Conservation (phyloP, 2,888 invertebrate species). For the Tipula confusa region DNA sequence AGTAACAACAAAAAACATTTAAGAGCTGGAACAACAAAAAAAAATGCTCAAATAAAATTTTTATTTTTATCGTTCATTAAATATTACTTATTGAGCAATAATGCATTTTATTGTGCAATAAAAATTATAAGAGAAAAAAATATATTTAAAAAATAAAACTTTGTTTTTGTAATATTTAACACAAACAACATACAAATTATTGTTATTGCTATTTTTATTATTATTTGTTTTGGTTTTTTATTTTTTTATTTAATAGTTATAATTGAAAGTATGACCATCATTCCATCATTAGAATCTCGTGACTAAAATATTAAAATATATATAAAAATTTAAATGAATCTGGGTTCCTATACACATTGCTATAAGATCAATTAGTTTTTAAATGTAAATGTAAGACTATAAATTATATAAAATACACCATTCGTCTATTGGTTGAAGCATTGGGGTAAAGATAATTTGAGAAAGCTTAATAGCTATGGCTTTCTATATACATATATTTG, state of each 20-base stretch:
- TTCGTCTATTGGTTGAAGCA: too few species aligned
- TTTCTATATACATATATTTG: too few species aligned
- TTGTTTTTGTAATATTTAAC: conserved; percentile 13
- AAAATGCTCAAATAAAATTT: conserved; percentile 6
- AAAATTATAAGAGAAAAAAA: conserved; percentile 15
- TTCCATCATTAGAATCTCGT: neutral
- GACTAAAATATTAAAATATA: neutral
- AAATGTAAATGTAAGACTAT: too few species aligned
- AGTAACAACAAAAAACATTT: neutral
- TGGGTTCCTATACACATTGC: neutral
- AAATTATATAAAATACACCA: too few species aligned
- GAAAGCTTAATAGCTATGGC: too few species aligned
- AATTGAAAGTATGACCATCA: conserved; percentile 25
- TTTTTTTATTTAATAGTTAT: neutral
- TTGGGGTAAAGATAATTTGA: too few species aligned
- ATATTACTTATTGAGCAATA: conserved; percentile 30
- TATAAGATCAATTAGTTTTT: too few species aligned
- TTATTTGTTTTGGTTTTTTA: conserved; percentile 25
- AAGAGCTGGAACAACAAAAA: conserved; percentile 16
- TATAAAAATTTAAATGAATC: neutral
- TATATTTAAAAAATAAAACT: neutral
- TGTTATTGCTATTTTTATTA: conserved; percentile 17
- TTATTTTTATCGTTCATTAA: conserved; percentile 28
- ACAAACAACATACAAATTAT: conserved; percentile 20
- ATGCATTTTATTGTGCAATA: conserved; percentile 26